phyloP scores from a whole-genome alignment of 2,888 invertebrate species.

The Osedax frankpressi region DNA sequence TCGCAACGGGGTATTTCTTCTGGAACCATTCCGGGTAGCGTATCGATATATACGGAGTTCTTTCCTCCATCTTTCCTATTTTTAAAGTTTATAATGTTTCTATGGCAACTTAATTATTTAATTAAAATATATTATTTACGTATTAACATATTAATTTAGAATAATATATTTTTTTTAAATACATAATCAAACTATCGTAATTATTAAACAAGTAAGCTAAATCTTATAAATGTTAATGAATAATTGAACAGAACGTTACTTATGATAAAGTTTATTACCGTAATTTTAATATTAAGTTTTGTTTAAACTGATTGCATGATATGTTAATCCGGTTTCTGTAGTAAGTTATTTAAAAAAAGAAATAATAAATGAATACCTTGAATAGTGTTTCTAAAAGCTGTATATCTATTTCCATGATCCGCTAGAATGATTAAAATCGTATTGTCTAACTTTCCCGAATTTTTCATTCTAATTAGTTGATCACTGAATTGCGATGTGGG shows the following conservation, averaged over 20 bases:
- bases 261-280: too few relatives aligned
- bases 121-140: background rate
- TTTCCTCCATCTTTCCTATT: conserved; percentile 72
- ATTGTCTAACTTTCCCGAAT: background rate
- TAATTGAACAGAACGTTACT: too few relatives aligned
- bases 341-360: too few relatives aligned
- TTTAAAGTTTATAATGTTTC: background rate
- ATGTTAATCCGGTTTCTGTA: too few relatives aligned
- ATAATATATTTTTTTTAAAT: background rate
- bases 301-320: too few relatives aligned
- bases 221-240: too few relatives aligned
- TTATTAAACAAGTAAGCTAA: too few relatives aligned
- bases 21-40: conserved; percentile 62
- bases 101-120: conserved; percentile 48
- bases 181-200: too few relatives aligned
- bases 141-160: background rate
- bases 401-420: background rate
- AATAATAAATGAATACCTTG: too few relatives aligned
- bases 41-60: conserved; percentile 73
- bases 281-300: too few relatives aligned
- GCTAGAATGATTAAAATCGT: background rate
- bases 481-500: too few relatives aligned
- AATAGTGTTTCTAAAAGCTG: background rate
- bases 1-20: conserved; percentile 53
- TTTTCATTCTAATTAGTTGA: background rate